phyloP scores from a whole-genome alignment of 2,797 vertebrate genomes.

The Hemitrygon akajei region DNA sequence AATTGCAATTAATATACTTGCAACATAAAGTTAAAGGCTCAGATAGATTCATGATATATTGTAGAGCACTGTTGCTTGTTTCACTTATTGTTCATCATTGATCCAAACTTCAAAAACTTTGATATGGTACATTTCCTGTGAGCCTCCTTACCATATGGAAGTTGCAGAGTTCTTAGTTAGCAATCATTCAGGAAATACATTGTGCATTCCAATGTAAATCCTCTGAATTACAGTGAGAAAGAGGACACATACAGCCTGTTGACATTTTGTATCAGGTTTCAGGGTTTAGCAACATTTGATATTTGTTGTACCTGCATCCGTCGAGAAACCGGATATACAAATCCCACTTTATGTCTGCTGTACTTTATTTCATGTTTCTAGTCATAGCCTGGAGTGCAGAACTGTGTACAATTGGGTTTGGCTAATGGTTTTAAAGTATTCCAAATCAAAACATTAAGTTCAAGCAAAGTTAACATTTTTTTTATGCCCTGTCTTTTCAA shows the following conservation, averaged over 20 bases:
- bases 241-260: slow-evolving; percentile 24
- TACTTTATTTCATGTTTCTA: slow-evolving; percentile 21
- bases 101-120: not conserved
- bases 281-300: not conserved
- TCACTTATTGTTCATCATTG: not conserved
- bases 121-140: not conserved
- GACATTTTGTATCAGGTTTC: slow-evolving; percentile 31
- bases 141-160: not conserved
- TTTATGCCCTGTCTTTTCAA: slow-evolving; percentile 1
- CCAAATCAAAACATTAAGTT: slow-evolving; percentile 36
- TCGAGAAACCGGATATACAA: slow-evolving; percentile 39
- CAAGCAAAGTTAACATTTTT: slow-evolving; percentile 29
- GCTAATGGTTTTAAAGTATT: slow-evolving; percentile 20
- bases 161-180: not conserved
- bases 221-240: slow-evolving; percentile 5
- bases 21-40: not conserved
- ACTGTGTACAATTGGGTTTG: slow-evolving; percentile 14
- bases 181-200: slow-evolving; percentile 6
- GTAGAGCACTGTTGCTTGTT: not conserved
- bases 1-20: not conserved
- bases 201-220: slow-evolving; percentile 31
- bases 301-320: slow-evolving; percentile 30
- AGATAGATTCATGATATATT: not conserved
- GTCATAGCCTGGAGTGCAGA: slow-evolving; percentile 23
- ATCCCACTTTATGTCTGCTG: slow-evolving; percentile 41